These are phyloP conservation scores for Centropus bengalensis DNA, from an alignment of 2,113 vertebrate species.

Conservation along the genomic window DNA sequence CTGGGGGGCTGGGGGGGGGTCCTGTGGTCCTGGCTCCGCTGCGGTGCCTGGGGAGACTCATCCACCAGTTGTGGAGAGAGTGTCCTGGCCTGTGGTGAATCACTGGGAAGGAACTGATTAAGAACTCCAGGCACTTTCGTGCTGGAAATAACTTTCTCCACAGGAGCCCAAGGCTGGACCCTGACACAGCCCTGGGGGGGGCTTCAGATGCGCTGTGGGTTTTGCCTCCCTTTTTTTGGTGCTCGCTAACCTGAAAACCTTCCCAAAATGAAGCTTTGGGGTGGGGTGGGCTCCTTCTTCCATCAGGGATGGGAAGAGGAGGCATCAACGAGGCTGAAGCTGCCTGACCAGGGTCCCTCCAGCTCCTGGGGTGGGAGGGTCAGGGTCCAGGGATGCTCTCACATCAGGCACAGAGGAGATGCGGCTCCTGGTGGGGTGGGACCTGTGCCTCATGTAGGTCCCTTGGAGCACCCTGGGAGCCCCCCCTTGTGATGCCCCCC, in stretches of 20 bases:
- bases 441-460: background rate
- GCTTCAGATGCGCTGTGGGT: background rate
- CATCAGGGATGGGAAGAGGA: accelerated
- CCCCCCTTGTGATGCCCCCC: accelerated
- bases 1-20: background rate
- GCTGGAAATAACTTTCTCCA: conserved; percentile 41
- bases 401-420: accelerated
- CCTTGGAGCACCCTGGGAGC: accelerated
- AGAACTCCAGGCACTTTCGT: background rate
- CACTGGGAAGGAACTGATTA: conserved; percentile 21
- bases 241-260: background rate
- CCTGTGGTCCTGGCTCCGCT: background rate
- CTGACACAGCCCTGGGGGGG: accelerated
- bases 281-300: background rate
- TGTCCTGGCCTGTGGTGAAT: background rate
- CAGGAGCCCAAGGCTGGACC: background rate
- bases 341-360: accelerated
- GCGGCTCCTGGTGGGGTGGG: accelerated
- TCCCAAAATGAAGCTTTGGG: background rate
- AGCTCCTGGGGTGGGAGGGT: background rate
- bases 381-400: background rate
- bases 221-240: background rate
- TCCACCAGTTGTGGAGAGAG: background rate
- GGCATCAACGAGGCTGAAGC: background rate
- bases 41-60: background rate